These are phyloP conservation scores for Mechanitis mazaeus DNA, from an alignment of 2,888 invertebrate genomes.

Conservation along the genomic window DNA sequence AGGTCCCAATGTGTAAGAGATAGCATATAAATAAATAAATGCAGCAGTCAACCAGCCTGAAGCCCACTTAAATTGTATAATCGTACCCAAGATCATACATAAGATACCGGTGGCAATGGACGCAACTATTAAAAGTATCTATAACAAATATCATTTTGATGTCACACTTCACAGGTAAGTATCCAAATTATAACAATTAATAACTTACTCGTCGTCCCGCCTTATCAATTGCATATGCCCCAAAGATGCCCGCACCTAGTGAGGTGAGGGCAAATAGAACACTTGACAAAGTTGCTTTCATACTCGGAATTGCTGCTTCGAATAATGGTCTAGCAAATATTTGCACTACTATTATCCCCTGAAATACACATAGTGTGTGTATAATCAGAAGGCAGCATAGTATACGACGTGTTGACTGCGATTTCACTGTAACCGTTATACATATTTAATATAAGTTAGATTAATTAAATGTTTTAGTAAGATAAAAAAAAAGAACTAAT, in stretches of 20 bases:
- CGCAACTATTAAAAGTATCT: slow-evolving; percentile 45
- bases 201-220: slow-evolving; percentile 20
- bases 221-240: slow-evolving; percentile 16
- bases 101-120: slow-evolving; percentile 38
- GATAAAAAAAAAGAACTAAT: too few relatives aligned
- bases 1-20: slow-evolving; percentile 44
- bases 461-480: slow-evolving; percentile 37
- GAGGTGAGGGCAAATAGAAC: slow-evolving; percentile 14
- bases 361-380: slow-evolving; percentile 45
- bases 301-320: slow-evolving; percentile 28
- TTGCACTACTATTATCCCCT: slow-evolving; percentile 52
- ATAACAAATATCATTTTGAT: slow-evolving; percentile 20
- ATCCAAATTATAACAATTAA: not conserved
- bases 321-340: slow-evolving; percentile 58
- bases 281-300: slow-evolving; percentile 23
- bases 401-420: slow-evolving; percentile 37
- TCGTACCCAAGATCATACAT: slow-evolving; percentile 47
- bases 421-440: slow-evolving; percentile 18
- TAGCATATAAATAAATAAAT: slow-evolving; percentile 43
- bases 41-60: slow-evolving; percentile 46
- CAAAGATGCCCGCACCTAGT: slow-evolving; percentile 9
- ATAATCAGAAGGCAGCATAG: slow-evolving; percentile 38
- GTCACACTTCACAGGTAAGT: too few relatives aligned
- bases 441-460: slow-evolving; percentile 30
- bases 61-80: slow-evolving; percentile 51